Evolutionary conservation across 2,888 invertebrate species (phyloP), one percentile per base, ranked within the genome.

Genomic region (Molorchus minor): DNA sequence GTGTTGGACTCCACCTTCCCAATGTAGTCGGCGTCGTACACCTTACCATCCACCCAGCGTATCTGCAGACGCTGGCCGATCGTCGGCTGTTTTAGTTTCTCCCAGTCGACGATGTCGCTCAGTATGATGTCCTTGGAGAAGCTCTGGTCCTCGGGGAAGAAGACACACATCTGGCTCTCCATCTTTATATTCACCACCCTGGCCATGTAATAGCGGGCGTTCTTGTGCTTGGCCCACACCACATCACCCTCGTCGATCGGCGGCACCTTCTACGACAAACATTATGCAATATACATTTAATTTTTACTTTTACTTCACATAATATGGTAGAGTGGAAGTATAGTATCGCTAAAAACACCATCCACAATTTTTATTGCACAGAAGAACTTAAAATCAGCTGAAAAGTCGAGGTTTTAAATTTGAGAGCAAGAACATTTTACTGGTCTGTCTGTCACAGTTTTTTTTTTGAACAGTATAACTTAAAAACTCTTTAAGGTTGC

Each of bases 191-290:
- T 80, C 1, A 77, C 70, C 5, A 89, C 82, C 58, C 77, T 81
- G 10, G 84, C 85, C 61, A 82, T 79, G 72, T 88, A 87, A 73
- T 84, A 88, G 38, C 87, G 81, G 1, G 80, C 82, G 65, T 87
- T 87, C 53, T 82, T 82, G 75, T 88, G 86, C 66, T 84, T 86
- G 0, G 87, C 88, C 82, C 86, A 86, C 2, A 88, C 87, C n/a
- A 70, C 72, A 54, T 83, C 82, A 1, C 71, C 67, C 13, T 62
- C 7, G 10, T 64, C 56, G 19, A 70, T 58, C 1, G 56, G 49
- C 4, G 49, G 36, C 15, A 3, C 1, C 2, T 35, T 20, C 60
- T 60, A 21, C 21, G 51, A 49, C 21, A 49, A 36, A 29, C 46
- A 44, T n/a, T n/a, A n/a, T n/a, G n/a, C n/a, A n/a, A n/a, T n/a